Evolutionary conservation across 2,888 invertebrate genomes (phyloP).

Genomic region (Taphrorychus bicolor): DNA sequence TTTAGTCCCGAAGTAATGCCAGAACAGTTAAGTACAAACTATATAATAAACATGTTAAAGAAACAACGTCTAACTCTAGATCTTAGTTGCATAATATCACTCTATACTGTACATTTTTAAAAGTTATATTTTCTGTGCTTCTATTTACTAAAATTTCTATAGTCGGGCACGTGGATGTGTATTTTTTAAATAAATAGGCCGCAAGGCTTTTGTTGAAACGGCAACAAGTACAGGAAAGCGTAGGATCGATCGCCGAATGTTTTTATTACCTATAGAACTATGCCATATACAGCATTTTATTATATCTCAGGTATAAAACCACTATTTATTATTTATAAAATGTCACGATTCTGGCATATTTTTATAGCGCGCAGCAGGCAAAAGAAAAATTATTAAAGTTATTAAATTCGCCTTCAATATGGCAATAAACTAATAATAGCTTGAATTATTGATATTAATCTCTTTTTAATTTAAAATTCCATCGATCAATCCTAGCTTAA

Average conservation of each 20-base stretch:
- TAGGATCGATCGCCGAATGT: background rate
- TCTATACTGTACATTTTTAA: constrained; percentile 47
- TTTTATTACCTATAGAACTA: background rate
- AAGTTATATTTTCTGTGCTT: background rate
- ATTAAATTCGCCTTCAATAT: background rate
- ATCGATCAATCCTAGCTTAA: background rate
- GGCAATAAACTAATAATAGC: constrained; percentile 1
- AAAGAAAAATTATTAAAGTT: background rate
- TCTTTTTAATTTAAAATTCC: background rate
- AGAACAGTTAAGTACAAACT: constrained; percentile 59
- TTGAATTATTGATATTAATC: constrained; percentile 3
- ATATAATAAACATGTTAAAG: constrained; percentile 56
- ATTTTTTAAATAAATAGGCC: background rate
- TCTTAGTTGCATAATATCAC: constrained; percentile 44
- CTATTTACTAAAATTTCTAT: background rate
- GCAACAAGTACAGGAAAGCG: background rate
- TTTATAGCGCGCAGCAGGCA: background rate
- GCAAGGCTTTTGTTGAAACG: background rate
- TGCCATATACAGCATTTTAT: background rate
- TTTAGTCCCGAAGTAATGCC: constrained; percentile 55
- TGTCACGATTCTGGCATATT: background rate
- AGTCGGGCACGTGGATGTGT: background rate
- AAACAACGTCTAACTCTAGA: constrained; percentile 54
- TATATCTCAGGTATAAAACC: background rate
- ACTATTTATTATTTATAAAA: background rate